Percentiles rank a stretch among this genome's conserved stretches.
Conservation (phyloP, 2,888 invertebrate species). For the Leptinotarsa rubiginosa region DNA sequence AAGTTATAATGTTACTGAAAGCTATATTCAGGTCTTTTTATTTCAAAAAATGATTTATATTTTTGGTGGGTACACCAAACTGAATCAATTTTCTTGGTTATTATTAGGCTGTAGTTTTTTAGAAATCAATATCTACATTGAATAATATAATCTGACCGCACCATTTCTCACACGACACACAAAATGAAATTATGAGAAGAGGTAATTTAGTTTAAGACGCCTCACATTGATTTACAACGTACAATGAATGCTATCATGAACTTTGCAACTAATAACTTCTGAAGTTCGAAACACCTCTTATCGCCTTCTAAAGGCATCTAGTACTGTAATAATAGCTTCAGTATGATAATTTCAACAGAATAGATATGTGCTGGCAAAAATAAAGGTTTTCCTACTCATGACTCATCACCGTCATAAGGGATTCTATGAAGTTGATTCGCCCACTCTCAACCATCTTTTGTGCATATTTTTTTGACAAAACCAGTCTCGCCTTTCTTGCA, state of each 20-base stretch:
- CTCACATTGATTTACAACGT: neutral
- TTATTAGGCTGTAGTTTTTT: too few relatives aligned
- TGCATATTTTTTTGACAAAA: conserved; percentile 1
- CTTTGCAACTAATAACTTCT: neutral
- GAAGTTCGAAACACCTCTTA: conserved; percentile 3
- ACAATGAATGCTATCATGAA: conserved; percentile 13
- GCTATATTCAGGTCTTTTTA: too few relatives aligned
- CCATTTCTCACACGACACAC: too few relatives aligned
- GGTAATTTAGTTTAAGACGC: neutral
- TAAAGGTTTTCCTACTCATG: conserved; percentile 3
- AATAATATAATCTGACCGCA: too few relatives aligned
- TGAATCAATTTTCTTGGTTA: too few relatives aligned
- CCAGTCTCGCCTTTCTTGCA: conserved; percentile 11
- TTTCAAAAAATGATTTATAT: too few relatives aligned
- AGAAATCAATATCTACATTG: too few relatives aligned
- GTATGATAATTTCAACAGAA: conserved; percentile 13
- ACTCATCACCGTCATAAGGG: conserved; percentile 18
- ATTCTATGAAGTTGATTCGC: conserved; percentile 6
- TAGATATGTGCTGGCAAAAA: conserved; percentile 2
- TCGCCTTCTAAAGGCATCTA: conserved; percentile 8
- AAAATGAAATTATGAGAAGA: neutral
- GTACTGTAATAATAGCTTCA: neutral
- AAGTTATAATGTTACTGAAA: too few relatives aligned
- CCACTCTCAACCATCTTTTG: conserved; percentile 14
- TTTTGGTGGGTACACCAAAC: too few relatives aligned